Percentiles rank a stretch among this genome's conserved stretches.
Evolutionary conservation across 2,797 vertebrate genomes (phyloP).

Genomic region (Pristis pectinata): DNA sequence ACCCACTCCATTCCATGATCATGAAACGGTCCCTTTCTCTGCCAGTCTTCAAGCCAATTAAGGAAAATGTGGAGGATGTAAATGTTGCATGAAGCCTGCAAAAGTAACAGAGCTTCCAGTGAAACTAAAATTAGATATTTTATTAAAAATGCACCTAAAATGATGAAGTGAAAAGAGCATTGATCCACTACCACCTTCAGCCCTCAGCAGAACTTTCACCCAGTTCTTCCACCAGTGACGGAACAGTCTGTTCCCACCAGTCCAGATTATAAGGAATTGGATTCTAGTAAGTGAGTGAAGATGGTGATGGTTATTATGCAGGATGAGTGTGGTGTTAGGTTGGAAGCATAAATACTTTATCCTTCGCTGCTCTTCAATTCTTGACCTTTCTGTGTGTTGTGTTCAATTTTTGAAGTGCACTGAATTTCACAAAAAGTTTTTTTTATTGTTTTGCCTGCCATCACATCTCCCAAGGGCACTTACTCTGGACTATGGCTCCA

Average conservation of each 20-base stretch:
- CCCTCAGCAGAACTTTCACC: too few species aligned
- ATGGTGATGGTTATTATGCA: neutral
- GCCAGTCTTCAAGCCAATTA: neutral
- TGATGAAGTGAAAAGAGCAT: neutral
- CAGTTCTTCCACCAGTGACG: neutral
- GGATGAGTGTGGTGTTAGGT: neutral
- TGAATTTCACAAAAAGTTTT: neutral
- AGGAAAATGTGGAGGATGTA: neutral
- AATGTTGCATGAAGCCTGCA: neutral
- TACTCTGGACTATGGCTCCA: neutral
- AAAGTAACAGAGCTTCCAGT: neutral
- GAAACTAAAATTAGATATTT: neutral
- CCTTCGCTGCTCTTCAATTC: neutral
- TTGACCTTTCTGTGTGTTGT: neutral
- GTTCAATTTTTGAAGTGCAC: neutral
- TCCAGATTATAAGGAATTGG: neutral
- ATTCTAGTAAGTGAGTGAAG: neutral
- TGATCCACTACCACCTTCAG: neutral
- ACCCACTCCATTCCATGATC: neutral
- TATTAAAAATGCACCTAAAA: neutral
- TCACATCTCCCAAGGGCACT: neutral
- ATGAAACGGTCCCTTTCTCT: neutral
- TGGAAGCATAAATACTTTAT: slow-evolving; percentile 15
- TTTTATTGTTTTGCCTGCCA: neutral
- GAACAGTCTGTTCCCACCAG: neutral